phyloP scores from a whole-genome alignment of 2,888 invertebrate species.

The Oscheius sp. region DNA sequence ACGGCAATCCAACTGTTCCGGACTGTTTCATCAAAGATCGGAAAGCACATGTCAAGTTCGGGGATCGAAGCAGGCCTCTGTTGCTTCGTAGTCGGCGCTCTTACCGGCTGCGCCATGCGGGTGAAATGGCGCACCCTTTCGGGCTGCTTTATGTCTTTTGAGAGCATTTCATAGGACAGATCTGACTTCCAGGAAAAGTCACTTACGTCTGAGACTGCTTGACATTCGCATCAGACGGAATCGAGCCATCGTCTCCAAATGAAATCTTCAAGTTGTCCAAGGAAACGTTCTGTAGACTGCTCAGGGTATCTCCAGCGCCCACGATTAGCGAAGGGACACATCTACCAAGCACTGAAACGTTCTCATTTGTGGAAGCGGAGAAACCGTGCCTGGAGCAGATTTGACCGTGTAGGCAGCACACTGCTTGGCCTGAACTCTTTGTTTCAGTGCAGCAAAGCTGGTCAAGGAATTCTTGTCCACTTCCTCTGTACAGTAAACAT shows the following conservation, averaged over 20 bases:
- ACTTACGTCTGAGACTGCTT: slow-evolving; percentile 29
- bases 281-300: slow-evolving; percentile 45
- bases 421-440: slow-evolving; percentile 52
- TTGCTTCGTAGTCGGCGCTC: too few relatives aligned
- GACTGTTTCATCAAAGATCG: too few relatives aligned
- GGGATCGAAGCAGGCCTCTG: too few relatives aligned
- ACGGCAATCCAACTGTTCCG: too few relatives aligned
- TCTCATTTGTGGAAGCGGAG: not conserved
- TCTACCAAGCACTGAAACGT: slow-evolving; percentile 63
- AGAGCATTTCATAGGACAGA: too few relatives aligned
- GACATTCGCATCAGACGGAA: slow-evolving; percentile 42
- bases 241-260: slow-evolving; percentile 50
- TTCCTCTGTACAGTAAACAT: slow-evolving; percentile 57
- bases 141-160: too few relatives aligned
- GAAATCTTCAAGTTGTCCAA: slow-evolving; percentile 41
- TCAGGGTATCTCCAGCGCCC: slow-evolving; percentile 57
- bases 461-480: slow-evolving; percentile 58
- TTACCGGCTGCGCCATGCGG: too few relatives aligned
- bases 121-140: too few relatives aligned
- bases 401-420: slow-evolving; percentile 69
- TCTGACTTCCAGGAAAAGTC: too few relatives aligned
- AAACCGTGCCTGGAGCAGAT: slow-evolving; percentile 59
- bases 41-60: too few relatives aligned
- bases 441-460: slow-evolving; percentile 52
- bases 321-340: slow-evolving; percentile 68